Conservation (phyloP, 1,140 invertebrate genomes). For the Galleria mellonella region DNA sequence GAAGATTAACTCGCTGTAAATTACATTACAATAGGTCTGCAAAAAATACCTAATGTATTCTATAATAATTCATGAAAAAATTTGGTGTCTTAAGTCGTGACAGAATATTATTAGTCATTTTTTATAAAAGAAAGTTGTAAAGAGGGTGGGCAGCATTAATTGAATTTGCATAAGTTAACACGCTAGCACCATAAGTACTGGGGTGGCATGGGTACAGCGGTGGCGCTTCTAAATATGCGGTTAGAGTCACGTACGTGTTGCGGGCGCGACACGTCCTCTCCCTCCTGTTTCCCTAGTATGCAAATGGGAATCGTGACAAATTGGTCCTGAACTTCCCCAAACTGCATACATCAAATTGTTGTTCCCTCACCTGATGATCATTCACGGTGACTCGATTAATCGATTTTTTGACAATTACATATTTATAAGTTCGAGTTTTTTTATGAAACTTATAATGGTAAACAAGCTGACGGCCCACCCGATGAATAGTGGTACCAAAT, state of each 20-base stretch:
- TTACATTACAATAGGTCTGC: constrained; percentile 20
- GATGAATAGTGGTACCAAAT: no score
- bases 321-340: constrained; percentile 40
- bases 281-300: constrained; percentile 33
- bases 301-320: constrained; percentile 61
- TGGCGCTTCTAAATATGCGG: constrained; percentile 50
- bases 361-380: no score
- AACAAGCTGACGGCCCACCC: no score
- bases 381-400: no score
- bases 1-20: constrained; percentile 26
- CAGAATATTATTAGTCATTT: no score
- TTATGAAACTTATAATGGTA: no score
- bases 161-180: constrained; percentile 70
- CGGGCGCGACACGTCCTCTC: constrained; percentile 14
- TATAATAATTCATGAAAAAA: no score
- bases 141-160: constrained; percentile 63
- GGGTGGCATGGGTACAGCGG: constrained; percentile 32
- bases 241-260: constrained; percentile 48
- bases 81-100: neutral
- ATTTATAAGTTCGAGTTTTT: no score
- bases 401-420: no score
- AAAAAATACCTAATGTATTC: constrained; percentile 9
- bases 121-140: constrained; percentile 19
- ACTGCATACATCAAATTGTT: no score
- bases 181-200: constrained; percentile 48